Conservation (phyloP, 2,797 vertebrate species). For the Cyprinodon diabolis region DNA sequence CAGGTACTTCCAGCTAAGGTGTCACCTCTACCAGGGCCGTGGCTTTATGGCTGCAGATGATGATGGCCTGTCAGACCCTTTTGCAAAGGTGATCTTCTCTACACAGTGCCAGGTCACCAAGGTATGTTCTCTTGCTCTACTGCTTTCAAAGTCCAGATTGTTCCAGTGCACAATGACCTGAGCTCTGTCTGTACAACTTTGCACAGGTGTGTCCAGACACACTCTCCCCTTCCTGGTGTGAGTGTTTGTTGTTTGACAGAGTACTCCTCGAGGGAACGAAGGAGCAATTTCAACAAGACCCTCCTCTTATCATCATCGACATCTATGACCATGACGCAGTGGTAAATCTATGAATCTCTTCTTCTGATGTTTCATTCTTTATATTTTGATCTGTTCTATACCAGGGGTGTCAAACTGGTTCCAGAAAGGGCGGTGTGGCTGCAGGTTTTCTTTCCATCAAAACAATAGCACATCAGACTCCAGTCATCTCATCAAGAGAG, state of each 20-base stretch:
- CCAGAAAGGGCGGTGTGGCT: too few species aligned
- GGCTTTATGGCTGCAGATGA: conserved; percentile 90
- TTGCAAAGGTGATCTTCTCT: conserved; percentile 88
- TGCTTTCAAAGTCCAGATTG: not conserved
- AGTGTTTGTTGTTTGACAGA: conserved; percentile 90
- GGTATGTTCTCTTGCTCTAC: conserved; percentile 65
- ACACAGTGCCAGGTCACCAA: conserved; percentile 88
- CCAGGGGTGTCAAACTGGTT: too few species aligned
- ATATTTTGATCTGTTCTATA: not conserved
- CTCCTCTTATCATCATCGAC: conserved; percentile 86
- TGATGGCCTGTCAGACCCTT: conserved; percentile 92
- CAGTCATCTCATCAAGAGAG: too few species aligned
- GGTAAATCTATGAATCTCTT: conserved; percentile 74
- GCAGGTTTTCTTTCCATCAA: too few species aligned
- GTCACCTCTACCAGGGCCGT: conserved; percentile 92
- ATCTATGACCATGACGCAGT: conserved; percentile 87
- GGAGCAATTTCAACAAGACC: conserved; percentile 87
- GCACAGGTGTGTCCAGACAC: conserved; percentile 86
- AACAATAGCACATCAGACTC: too few species aligned
- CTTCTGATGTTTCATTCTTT: not conserved
- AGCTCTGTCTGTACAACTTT: not conserved
- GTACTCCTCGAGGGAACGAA: conserved; percentile 88
- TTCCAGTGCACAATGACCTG: not conserved
- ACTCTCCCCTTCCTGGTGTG: conserved; percentile 91
- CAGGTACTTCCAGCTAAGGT: conserved; percentile 93